These are phyloP conservation scores for Apamea anceps DNA, from an alignment of 2,888 invertebrate species.

Conservation along the genomic window DNA sequence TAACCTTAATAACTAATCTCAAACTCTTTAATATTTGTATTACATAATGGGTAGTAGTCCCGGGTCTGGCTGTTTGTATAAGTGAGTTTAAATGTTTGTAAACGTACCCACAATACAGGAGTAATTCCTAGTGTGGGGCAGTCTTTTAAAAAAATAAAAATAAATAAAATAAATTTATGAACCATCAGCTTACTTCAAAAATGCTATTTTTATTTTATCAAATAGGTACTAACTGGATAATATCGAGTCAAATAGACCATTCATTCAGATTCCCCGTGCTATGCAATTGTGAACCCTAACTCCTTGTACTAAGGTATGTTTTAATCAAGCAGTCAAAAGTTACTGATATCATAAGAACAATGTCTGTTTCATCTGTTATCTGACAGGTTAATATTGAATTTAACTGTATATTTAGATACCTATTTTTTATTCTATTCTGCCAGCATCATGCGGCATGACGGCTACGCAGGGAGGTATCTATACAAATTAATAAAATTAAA, in stretches of 20 bases:
- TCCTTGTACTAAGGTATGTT: rapidly evolving
- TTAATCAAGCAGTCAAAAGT: not conserved
- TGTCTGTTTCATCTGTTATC: slow-evolving; percentile 62
- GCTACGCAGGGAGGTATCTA: too few relatives aligned
- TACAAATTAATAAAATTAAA: too few relatives aligned
- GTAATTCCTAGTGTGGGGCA: too few relatives aligned
- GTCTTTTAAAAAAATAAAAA: too few relatives aligned
- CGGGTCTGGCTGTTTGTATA: too few relatives aligned
- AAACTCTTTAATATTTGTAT: too few relatives aligned
- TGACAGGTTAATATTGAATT: slow-evolving; percentile 51
- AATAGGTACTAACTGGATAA: not conserved
- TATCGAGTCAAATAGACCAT: slow-evolving; percentile 20
- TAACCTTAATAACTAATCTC: too few relatives aligned
- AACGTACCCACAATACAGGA: too few relatives aligned
- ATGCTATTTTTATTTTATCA: not conserved
- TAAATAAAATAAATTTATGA: too few relatives aligned
- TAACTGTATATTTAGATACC: slow-evolving; percentile 4
- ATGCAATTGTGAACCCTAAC: slow-evolving; percentile 9
- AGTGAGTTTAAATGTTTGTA: too few relatives aligned
- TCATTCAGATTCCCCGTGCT: not conserved
- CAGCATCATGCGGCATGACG: too few relatives aligned
- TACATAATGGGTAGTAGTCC: too few relatives aligned
- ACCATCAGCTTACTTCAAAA: slow-evolving; percentile 8
- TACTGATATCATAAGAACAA: slow-evolving; percentile 39
- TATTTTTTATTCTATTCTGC: not conserved